A percentile compares a stretch with the other conserved stretches of the same genome.
phyloP scores from a whole-genome alignment of 2,113 vertebrate genomes.

The Syngnathus scovelli region DNA sequence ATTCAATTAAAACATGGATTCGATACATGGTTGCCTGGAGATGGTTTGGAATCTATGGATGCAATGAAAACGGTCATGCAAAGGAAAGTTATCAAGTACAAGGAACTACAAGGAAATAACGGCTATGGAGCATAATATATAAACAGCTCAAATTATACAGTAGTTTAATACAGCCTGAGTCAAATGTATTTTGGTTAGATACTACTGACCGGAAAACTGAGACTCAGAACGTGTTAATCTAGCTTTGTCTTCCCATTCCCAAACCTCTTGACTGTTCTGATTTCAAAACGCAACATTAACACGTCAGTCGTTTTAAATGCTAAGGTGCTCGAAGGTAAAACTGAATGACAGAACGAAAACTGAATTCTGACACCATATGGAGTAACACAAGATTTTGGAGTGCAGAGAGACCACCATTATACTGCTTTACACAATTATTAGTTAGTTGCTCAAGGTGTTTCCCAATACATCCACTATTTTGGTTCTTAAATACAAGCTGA shows the following conservation, averaged over 20 bases:
- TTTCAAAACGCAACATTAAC: background rate
- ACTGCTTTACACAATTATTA: background rate
- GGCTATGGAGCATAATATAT: slow-evolving; percentile 36
- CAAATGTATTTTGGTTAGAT: slow-evolving; percentile 29
- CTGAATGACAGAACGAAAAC: background rate
- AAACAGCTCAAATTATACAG: slow-evolving; percentile 52
- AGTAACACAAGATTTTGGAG: background rate
- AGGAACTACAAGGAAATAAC: slow-evolving; percentile 30
- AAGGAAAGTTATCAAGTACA: background rate
- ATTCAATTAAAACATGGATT: slow-evolving; percentile 24
- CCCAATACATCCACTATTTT: background rate
- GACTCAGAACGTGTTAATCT: slow-evolving; percentile 5
- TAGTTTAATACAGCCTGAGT: slow-evolving; percentile 65
- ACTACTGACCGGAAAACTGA: slow-evolving; percentile 46
- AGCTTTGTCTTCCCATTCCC: no score
- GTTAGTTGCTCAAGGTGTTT: background rate
- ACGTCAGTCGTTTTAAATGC: slow-evolving; percentile 11
- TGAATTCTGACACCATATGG: background rate
- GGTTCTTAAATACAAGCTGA: slow-evolving; percentile 24
- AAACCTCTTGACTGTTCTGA: background rate
- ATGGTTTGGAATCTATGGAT: slow-evolving; percentile 5
- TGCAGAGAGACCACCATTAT: background rate
- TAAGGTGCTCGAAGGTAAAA: slow-evolving; percentile 2
- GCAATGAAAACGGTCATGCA: slow-evolving; percentile 24
- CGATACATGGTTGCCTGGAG: slow-evolving; percentile 17